These are phyloP conservation scores for Xiphydria camelus DNA, from an alignment of 2,888 invertebrate genomes.

Conservation along the genomic window DNA sequence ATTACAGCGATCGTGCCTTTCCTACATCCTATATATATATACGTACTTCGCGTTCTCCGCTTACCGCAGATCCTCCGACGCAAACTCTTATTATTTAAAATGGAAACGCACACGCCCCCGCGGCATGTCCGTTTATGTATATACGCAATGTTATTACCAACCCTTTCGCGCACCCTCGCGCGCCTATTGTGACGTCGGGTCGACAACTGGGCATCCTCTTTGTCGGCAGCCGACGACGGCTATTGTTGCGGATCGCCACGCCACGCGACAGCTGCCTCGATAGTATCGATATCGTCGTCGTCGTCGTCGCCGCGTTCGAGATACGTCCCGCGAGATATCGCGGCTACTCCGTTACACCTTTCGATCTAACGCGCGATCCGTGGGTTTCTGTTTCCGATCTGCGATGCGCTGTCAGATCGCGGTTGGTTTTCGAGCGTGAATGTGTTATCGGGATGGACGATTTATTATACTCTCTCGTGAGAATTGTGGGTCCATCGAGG, in stretches of 20 bases:
- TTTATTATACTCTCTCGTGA: too few species aligned
- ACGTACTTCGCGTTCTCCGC: slow-evolving; percentile 5
- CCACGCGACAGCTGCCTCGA: slow-evolving; percentile 50
- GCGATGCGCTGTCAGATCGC: slow-evolving; percentile 16
- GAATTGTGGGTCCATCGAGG: too few species aligned
- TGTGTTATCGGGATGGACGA: too few species aligned
- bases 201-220: slow-evolving; percentile 32
- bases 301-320: slow-evolving; percentile 25
- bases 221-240: slow-evolving; percentile 30
- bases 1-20: slow-evolving; percentile 21
- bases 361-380: slow-evolving; percentile 3
- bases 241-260: slow-evolving; percentile 46
- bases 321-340: slow-evolving; percentile 27
- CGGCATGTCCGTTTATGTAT: slow-evolving; percentile 19
- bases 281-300: slow-evolving; percentile 33
- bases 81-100: slow-evolving; percentile 26
- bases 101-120: slow-evolving; percentile 17
- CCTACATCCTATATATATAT: too few species aligned
- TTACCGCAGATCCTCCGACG: slow-evolving; percentile 5
- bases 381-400: slow-evolving; percentile 11
- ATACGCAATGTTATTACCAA: slow-evolving; percentile 16
- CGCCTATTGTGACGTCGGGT: slow-evolving; percentile 17
- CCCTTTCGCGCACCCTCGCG: slow-evolving; percentile 12
- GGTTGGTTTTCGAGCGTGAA: slow-evolving; percentile 17
- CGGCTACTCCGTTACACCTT: slow-evolving; percentile 4